Evolutionary conservation across 2,888 invertebrate genomes (phyloP).

Genomic region (Polylopha cassiicola): DNA sequence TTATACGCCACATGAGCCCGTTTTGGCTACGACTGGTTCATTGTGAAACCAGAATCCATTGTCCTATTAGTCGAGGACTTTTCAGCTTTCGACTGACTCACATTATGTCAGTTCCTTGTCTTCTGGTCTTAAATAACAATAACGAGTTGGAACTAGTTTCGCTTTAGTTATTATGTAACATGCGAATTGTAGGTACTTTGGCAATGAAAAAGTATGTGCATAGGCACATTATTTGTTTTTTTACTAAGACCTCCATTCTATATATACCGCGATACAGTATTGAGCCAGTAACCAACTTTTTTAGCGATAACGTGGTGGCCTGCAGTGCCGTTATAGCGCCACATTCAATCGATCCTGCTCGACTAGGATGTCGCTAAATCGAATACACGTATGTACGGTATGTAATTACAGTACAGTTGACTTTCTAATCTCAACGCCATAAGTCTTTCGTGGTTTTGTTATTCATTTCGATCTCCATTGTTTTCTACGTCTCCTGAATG

Average conservation of each 20-base stretch:
- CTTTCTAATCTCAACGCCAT: too few relatives aligned
- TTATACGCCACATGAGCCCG: constrained; percentile 26
- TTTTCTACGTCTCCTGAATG: constrained; percentile 2
- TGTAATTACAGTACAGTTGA: too few relatives aligned
- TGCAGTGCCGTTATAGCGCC: constrained; percentile 14
- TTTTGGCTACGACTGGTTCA: constrained; percentile 32
- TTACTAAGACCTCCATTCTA: constrained; percentile 16
- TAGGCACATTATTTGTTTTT: too few relatives aligned
- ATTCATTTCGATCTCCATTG: constrained; percentile 4
- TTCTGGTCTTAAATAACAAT: constrained; percentile 39
- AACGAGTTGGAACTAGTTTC: constrained; percentile 42
- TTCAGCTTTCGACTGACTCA: constrained; percentile 22
- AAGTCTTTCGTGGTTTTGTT: constrained; percentile 12
- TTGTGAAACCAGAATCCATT: constrained; percentile 37
- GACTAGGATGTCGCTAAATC: constrained; percentile 7
- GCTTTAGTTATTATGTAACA: constrained; percentile 24
- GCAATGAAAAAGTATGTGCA: too few relatives aligned
- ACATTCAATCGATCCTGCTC: constrained; percentile 11
- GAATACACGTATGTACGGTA: constrained; percentile 3
- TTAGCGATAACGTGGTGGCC: constrained; percentile 12
- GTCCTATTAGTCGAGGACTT: constrained; percentile 32
- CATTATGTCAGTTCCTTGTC: constrained; percentile 45
- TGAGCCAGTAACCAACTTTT: constrained; percentile 21
- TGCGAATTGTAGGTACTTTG: background rate
- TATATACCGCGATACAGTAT: constrained; percentile 12